phyloP scores from a whole-genome alignment of 2,113 vertebrate species.

The Notothenia rossii region DNA sequence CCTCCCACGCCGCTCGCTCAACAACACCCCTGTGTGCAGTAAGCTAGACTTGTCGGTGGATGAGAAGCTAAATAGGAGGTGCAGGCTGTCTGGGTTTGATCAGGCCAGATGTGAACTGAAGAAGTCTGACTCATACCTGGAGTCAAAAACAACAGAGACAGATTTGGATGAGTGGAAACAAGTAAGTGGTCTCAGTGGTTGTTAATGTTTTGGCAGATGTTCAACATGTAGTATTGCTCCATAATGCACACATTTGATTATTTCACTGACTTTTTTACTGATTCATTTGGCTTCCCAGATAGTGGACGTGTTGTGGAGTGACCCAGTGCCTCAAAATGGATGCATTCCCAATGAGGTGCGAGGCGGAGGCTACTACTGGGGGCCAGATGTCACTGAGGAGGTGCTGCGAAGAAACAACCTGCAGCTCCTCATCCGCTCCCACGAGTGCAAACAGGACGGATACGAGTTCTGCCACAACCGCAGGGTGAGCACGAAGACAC shows the following conservation, averaged over 20 bases:
- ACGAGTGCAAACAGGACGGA: conserved; percentile 95
- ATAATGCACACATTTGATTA: not conserved
- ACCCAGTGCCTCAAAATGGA: conserved; percentile 91
- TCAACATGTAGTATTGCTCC: not conserved
- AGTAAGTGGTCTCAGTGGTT: conserved; percentile 72
- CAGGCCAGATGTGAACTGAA: conserved; percentile 64
- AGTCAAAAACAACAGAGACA: conserved; percentile 51
- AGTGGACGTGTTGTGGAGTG: conserved; percentile 93
- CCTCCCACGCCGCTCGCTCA: conserved; percentile 57
- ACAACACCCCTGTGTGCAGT: conserved; percentile 51
- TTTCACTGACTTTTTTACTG: not conserved
- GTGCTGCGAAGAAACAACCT: conserved; percentile 87
- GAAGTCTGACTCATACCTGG: conserved; percentile 70
- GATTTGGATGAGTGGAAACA: conserved; percentile 87
- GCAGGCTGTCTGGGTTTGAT: conserved; percentile 78
- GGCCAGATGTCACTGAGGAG: conserved; percentile 88
- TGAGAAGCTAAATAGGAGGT: conserved; percentile 83
- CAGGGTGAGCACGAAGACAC: conserved; percentile 78
- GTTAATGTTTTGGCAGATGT: not conserved
- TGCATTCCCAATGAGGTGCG: conserved; percentile 88
- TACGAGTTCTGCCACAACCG: conserved; percentile 92
- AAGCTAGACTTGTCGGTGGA: conserved; percentile 78
- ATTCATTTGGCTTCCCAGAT: conserved; percentile 76
- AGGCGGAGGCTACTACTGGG: conserved; percentile 93
- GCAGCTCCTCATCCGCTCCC: conserved; percentile 92